phyloP scores from a whole-genome alignment of 2,113 vertebrate species.

The Toxotes jaculatrix region DNA sequence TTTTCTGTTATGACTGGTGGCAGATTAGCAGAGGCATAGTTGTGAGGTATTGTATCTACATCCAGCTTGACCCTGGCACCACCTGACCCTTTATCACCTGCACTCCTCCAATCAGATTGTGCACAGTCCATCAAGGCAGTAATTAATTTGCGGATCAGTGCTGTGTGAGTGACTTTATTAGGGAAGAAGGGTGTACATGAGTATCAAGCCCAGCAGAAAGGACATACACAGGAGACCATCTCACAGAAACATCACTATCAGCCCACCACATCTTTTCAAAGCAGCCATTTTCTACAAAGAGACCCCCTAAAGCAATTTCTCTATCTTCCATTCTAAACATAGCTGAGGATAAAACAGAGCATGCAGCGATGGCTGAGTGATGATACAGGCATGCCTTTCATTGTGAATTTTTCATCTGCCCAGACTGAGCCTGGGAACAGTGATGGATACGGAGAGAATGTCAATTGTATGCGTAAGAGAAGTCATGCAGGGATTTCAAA shows the following conservation, averaged over 20 bases:
- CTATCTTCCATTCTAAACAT: conserved; percentile 77
- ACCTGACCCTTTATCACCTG: conserved; percentile 45
- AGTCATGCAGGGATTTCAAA: conserved; percentile 60
- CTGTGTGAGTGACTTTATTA: conserved; percentile 55
- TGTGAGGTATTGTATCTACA: conserved; percentile 35
- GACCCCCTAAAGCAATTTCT: conserved; percentile 71
- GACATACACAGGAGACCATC: conserved; percentile 37
- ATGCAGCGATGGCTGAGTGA: conserved; percentile 67
- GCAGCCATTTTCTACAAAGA: conserved; percentile 77
- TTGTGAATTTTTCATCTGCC: conserved; percentile 77
- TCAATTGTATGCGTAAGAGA: conserved; percentile 66
- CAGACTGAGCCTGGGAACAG: conserved; percentile 60
- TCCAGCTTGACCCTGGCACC: conserved; percentile 39
- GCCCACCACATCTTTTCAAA: conserved; percentile 73
- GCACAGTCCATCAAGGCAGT: conserved; percentile 59
- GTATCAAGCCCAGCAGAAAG: conserved; percentile 40
- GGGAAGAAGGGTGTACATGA: conserved; percentile 24
- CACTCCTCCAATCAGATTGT: conserved; percentile 58
- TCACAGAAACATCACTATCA: conserved; percentile 66
- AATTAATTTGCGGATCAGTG: conserved; percentile 66
- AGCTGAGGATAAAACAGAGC: conserved; percentile 74
- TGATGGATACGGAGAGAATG: conserved; percentile 70
- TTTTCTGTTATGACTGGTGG: conserved; percentile 60
- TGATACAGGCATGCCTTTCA: conserved; percentile 71
- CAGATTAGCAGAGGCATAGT: conserved; percentile 43